phyloP scores from a whole-genome alignment of 2,113 vertebrate species.

The Mormoops blainvillei region DNA sequence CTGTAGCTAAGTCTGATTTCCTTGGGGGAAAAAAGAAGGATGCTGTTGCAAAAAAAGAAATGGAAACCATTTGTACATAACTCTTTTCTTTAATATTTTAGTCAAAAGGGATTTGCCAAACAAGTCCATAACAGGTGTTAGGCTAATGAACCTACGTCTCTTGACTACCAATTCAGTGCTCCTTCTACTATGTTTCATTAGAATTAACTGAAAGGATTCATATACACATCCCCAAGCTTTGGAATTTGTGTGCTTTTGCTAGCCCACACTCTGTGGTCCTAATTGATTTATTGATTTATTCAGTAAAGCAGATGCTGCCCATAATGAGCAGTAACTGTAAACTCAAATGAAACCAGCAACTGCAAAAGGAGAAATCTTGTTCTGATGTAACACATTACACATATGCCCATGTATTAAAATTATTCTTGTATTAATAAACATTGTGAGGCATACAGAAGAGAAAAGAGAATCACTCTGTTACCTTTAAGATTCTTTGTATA shows the following conservation, averaged over 20 bases:
- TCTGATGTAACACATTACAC: slow-evolving; percentile 66
- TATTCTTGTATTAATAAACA: slow-evolving; percentile 36
- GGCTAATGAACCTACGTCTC: background rate
- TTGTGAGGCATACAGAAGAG: background rate
- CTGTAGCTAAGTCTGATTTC: background rate
- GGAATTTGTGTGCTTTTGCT: slow-evolving; percentile 44
- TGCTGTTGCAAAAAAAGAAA: background rate
- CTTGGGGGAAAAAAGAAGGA: background rate
- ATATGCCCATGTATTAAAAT: slow-evolving; percentile 19
- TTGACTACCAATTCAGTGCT: background rate
- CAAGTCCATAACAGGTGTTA: background rate
- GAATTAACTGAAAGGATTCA: slow-evolving; percentile 56
- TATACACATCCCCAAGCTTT: background rate
- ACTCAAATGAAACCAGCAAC: slow-evolving; percentile 58
- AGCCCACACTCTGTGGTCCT: slow-evolving; percentile 36
- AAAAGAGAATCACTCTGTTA: background rate
- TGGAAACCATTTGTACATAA: background rate
- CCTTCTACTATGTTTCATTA: background rate
- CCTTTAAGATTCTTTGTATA: background rate
- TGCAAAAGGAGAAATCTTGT: slow-evolving; percentile 56
- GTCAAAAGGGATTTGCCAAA: background rate
- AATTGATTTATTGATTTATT: slow-evolving; percentile 80
- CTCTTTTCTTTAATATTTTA: background rate
- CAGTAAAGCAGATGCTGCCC: slow-evolving; percentile 74
- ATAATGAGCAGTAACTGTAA: slow-evolving; percentile 69